Base-by-base conservation (phyloP, 2,113 vertebrate species). In the Neomonachus schauinslandi region DNA sequence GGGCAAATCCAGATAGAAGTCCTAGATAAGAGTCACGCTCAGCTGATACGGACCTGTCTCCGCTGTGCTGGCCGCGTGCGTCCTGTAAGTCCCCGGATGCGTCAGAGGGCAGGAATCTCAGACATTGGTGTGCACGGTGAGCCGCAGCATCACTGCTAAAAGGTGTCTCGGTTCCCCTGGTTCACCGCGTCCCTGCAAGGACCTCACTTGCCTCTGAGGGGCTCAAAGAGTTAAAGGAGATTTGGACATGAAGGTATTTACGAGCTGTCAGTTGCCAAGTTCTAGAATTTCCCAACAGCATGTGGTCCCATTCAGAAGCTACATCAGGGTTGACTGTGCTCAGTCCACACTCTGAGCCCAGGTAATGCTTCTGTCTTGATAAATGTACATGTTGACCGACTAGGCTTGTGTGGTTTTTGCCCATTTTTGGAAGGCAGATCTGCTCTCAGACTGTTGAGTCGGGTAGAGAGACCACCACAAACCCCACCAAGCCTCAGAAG, bases 51-150 rank as follows among this genome's bases (percentile, higher is more conserved):
- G 5, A 4, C 14, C 6, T 13, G 26, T 4, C 77, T 69, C 67
- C 2, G 36, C 19, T 1, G 26, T 5, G 42, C 89, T 61, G 89
- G 57, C 67, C 8, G 28, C 2, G n/a, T 69, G 51, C 14, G 5
- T 22, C 21, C 69, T 18, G 6, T 14, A 0, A 1, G 28, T 1
- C 33, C 19, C 31, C 8, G 0, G 15, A 4, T 4, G 13, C 13
- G 6, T 7, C 55, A 2, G 24, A 21, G 28, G 19, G 13, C 9
- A 22, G 88, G 33, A 28, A 39, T 24, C 7, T 1, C 15, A 46
- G 16, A 1, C 12, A 22, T 8, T 5, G 10, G 5, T 2, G 2
- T 12, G 21, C 22, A 22, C 28, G 19, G 63, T 2, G 4, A 36
- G 39, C 21, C 11, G 5, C 51, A 1, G 9, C 2, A 4, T 51